Evolutionary conservation across 37 sponge, comb jelly and placozoan species (phyloP).

Genomic region (Diacarnus erythraeanus): DNA sequence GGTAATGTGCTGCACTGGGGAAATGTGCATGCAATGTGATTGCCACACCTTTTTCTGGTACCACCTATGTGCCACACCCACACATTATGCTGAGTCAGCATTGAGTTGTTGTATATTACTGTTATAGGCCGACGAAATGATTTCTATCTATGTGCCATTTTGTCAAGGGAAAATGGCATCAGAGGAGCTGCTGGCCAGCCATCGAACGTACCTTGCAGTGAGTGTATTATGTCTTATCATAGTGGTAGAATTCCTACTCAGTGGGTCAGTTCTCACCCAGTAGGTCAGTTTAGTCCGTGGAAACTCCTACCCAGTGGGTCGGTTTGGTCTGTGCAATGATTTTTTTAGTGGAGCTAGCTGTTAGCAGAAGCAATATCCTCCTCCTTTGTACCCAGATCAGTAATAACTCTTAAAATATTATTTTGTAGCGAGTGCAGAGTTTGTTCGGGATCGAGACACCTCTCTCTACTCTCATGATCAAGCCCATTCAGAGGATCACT

Average conservation of each 20-base stretch:
- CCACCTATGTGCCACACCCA: too few species aligned
- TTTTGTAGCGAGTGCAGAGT: slow-evolving; percentile 34
- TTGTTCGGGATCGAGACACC: slow-evolving; percentile 45
- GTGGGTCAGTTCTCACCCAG: too few species aligned
- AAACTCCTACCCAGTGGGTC: too few species aligned
- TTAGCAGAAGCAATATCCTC: too few species aligned
- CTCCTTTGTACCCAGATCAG: not conserved
- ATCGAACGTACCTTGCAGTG: slow-evolving; percentile 47
- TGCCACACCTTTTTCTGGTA: too few species aligned
- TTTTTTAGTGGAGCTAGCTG: not conserved
- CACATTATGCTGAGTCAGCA: too few species aligned
- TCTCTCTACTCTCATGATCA: slow-evolving; percentile 66
- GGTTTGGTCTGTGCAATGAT: too few species aligned
- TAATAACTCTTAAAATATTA: not conserved
- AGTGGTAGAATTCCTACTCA: too few species aligned
- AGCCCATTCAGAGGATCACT: slow-evolving; percentile 76
- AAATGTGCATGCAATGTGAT: too few species aligned
- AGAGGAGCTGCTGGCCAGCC: slow-evolving; percentile 56
- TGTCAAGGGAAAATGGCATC: slow-evolving; percentile 66
- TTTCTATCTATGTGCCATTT: slow-evolving; percentile 61
- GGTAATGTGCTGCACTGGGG: too few species aligned
- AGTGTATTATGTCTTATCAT: not conserved
- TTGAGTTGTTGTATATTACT: slow-evolving; percentile 17
- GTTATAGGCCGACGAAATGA: slow-evolving; percentile 43
- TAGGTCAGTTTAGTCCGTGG: too few species aligned